These are phyloP conservation scores for Conger conger DNA, from an alignment of 2,113 vertebrate genomes.

Conservation along the genomic window DNA sequence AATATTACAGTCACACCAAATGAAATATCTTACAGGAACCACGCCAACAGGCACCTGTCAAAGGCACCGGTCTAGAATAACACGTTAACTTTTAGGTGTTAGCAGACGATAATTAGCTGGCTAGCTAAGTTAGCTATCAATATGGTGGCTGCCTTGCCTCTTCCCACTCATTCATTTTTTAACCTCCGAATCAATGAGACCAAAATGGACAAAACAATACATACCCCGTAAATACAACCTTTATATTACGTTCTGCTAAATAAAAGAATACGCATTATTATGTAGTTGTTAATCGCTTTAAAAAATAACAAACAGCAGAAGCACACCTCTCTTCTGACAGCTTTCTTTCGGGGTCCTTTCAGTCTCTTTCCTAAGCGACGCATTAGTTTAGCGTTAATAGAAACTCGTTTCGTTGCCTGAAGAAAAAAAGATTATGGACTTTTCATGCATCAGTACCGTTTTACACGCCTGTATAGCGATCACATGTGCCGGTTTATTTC, in stretches of 20 bases:
- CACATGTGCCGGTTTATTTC: neutral
- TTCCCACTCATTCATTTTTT: neutral
- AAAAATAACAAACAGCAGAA: conserved; percentile 23
- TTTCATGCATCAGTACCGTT: neutral
- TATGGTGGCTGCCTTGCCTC: neutral
- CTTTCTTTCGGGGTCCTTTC: conserved; percentile 46
- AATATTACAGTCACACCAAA: neutral
- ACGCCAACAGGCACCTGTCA: neutral
- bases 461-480: neutral
- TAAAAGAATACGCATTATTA: conserved; percentile 33
- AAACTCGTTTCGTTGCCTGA: conserved; percentile 30
- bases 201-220: conserved; percentile 9
- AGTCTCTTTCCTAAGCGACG: conserved; percentile 16
- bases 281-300: neutral
- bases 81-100: neutral
- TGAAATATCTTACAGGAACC: neutral
- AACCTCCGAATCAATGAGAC: neutral
- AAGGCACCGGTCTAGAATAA: neutral
- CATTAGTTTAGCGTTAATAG: conserved; percentile 15
- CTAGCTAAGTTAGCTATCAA: neutral
- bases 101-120: too few species aligned
- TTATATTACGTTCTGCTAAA: conserved; percentile 32
- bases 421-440: too few species aligned
- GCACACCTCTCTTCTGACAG: conserved; percentile 26
- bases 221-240: conserved; percentile 24